These are phyloP conservation scores for Cyclophora punctaria DNA, from an alignment of 2,888 invertebrate species.

Conservation along the genomic window DNA sequence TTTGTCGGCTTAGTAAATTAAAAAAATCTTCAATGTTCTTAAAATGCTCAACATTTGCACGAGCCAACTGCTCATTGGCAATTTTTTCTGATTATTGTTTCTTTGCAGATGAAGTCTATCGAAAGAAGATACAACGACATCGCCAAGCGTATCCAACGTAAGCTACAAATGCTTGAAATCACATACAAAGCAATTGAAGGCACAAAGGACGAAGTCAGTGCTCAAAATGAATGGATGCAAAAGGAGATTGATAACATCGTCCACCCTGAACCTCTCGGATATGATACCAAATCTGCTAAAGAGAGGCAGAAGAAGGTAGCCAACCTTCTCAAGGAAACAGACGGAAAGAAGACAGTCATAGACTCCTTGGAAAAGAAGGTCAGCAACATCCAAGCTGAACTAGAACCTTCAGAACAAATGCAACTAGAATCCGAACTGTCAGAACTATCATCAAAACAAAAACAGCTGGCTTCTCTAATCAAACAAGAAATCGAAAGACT, in stretches of 20 bases:
- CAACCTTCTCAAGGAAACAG: conserved; percentile 86
- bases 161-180: conserved; percentile 87
- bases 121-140: conserved; percentile 90
- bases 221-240: conserved; percentile 86
- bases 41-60: too few species aligned
- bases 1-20: too few species aligned
- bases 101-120: conserved; percentile 81
- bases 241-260: conserved; percentile 81
- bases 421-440: conserved; percentile 83
- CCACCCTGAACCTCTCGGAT: conserved; percentile 81
- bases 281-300: conserved; percentile 84
- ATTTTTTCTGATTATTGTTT: conserved; percentile 2
- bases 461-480: conserved; percentile 80
- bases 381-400: conserved; percentile 86
- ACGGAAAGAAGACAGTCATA: conserved; percentile 86
- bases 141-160: conserved; percentile 87
- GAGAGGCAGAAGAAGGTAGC: conserved; percentile 82
- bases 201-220: conserved; percentile 85
- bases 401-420: conserved; percentile 89
- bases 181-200: conserved; percentile 89
- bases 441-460: conserved; percentile 83
- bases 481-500: conserved; percentile 84
- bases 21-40: too few species aligned
- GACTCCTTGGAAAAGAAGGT: conserved; percentile 90
- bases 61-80: too few species aligned